These are phyloP conservation scores for Oscheius sp. DNA, from an alignment of 2,888 invertebrate genomes.

Conservation along the genomic window DNA sequence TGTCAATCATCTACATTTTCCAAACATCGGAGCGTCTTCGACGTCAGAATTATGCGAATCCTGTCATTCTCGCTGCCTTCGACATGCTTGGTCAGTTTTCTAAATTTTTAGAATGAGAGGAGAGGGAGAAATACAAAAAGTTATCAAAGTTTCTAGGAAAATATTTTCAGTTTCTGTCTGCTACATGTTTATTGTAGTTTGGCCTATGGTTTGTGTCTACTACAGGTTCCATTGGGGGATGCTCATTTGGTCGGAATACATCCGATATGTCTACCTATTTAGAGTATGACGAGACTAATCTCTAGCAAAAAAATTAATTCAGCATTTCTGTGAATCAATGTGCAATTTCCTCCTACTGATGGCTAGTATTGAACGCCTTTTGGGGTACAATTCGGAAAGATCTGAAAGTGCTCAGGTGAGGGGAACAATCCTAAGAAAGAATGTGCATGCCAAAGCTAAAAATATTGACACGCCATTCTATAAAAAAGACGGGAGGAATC, in stretches of 20 bases:
- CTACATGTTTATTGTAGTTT: constrained; percentile 39
- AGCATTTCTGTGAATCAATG: constrained; percentile 59
- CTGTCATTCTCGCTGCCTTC: constrained; percentile 56
- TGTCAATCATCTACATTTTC: constrained; percentile 58
- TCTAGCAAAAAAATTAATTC: constrained; percentile 14
- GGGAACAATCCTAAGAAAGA: no score
- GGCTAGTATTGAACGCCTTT: constrained; percentile 54
- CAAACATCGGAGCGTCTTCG: constrained; percentile 58
- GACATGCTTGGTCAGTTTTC: constrained; percentile 35
- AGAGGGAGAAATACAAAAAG: background rate
- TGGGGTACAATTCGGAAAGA: constrained; percentile 46
- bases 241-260: constrained; percentile 45
- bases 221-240: background rate
- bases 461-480: constrained; percentile 53
- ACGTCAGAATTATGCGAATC: constrained; percentile 63
- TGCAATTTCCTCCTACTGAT: constrained; percentile 61
- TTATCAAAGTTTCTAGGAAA: background rate
- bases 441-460: no score
- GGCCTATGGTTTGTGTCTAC: constrained; percentile 47
- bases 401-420: no score
- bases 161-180: constrained; percentile 22
- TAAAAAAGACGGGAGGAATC: constrained; percentile 35
- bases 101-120: background rate
- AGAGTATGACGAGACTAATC: constrained; percentile 4
- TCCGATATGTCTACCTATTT: constrained; percentile 32